A percentile compares a stretch with the other conserved stretches of the same genome.
Conservation (phyloP, 2,888 invertebrate species). For the Brenthis daphne region DNA sequence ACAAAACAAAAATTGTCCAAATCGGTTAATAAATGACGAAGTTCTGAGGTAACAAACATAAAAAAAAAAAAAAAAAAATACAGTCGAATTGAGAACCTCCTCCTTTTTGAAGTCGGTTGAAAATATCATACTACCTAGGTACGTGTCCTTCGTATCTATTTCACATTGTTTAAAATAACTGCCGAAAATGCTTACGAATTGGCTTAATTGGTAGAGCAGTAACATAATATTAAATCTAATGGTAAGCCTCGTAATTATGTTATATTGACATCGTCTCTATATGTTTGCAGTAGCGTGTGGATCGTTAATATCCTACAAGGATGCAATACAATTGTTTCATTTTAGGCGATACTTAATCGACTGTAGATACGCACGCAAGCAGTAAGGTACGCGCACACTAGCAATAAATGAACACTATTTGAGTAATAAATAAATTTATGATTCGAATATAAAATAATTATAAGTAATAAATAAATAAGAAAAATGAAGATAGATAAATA, state of each 20-base stretch:
- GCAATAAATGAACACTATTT: background rate
- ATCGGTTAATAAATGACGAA: no score
- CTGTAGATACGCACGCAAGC: conserved; percentile 60
- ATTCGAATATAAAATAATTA: no score
- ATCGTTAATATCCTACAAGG: conserved; percentile 54
- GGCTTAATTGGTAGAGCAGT: background rate
- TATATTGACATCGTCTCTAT: conserved; percentile 18
- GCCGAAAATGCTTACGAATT: conserved; percentile 1
- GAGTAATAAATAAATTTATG: no score
- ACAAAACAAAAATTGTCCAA: no score
- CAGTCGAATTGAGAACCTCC: no score
- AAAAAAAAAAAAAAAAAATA: no score
- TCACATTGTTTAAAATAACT: conserved; percentile 8
- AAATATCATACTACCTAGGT: no score
- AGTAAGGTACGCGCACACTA: conserved; percentile 22
- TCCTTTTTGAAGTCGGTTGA: no score
- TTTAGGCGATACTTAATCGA: conserved; percentile 66
- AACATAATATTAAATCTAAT: conserved; percentile 8
- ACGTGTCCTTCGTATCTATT: conserved; percentile 6
- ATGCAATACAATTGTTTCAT: conserved; percentile 61
- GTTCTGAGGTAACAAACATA: no score
- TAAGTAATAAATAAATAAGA: no score
- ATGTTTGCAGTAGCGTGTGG: conserved; percentile 37
- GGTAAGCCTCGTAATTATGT: background rate
- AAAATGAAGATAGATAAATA: no score